Evolutionary conservation across 2,797 vertebrate species (phyloP), one percentile per base, ranked within the genome.

Genomic region (Masticophis lateralis): DNA sequence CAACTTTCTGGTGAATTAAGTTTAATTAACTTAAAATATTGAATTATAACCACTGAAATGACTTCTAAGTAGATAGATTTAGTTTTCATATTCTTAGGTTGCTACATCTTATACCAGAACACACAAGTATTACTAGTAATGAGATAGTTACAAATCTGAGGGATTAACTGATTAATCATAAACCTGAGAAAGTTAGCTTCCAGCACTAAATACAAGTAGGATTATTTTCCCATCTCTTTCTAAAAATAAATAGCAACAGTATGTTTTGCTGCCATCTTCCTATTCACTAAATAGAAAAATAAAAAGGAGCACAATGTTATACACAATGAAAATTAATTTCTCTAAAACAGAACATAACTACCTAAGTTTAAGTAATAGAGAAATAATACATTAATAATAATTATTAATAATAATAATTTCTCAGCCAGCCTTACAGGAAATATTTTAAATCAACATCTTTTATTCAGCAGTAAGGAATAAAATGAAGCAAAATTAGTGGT

Each of bases 91-190:
- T 43, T 66, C 4, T 51, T 87, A 90, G 57, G 7, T 63, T 93
- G 28, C 28, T 27, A 92, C n/a, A 51, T 63, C 47, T 87, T 57
- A 57, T 32, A 90, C 47, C 27, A 61, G 47, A 86, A 66, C 20
- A 12, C 18, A 87, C 79, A 90, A 16, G 32, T 63, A 53, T 90
- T 90, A 87, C 25, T 6, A 90, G 55, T 90, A 92, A 87, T 92
- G 61, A 87, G 28, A 79, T 53, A 92, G 88, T 83, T 92, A 56
- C 88, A 90, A 56, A 92, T 66, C 91, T 61, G 61, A 74, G 56
- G 61, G 89, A 93, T 93, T 93, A 91, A 91, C 43, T 53, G 37
- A 57, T 93, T 93, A 89, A 87, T 74, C 83, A 94, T 83, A 55
- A 90, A 27, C 61, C n/a, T 55, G 51, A 89, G 5, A 28, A 87